Conservation (phyloP, 2,888 invertebrate species). For the Notocelia uddmanniana region DNA sequence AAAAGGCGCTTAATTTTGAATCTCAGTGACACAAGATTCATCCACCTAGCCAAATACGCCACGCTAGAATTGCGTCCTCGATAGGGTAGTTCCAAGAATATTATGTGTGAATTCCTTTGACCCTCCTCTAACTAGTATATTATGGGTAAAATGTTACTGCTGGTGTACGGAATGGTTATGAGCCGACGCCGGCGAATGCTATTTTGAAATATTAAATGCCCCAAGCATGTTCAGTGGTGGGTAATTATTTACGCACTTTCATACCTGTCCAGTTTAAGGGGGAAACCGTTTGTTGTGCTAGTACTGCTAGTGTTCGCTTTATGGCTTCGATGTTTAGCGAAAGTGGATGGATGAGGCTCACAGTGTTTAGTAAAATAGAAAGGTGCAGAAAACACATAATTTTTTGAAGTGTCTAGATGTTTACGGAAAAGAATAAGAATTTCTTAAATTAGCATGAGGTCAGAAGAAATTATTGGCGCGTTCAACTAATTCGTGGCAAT, state of each 20-base stretch:
- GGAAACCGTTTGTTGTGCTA: conserved; percentile 26
- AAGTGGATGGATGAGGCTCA: conserved; percentile 23
- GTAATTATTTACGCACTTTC: conserved; percentile 47
- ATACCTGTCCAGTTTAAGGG: conserved; percentile 39
- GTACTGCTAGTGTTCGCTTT: conserved; percentile 15
- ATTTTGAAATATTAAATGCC: conserved; percentile 45
- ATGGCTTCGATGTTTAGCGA: conserved; percentile 19
- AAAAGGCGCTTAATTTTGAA: not conserved
- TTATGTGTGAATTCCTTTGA: conserved; percentile 1
- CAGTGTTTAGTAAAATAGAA: not conserved
- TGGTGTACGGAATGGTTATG: conserved; percentile 37
- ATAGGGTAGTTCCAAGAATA: not conserved
- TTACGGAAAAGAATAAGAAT: not conserved
- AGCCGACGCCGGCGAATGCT: conserved; percentile 24
- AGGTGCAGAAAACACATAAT: not conserved
- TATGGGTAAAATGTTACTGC: conserved; percentile 40
- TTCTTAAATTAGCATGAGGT: no score
- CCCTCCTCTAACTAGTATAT: conserved; percentile 23
- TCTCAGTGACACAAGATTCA: not conserved
- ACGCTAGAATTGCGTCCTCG: not conserved
- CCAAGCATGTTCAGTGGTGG: conserved; percentile 36
- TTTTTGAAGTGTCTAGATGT: not conserved
- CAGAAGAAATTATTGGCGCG: no score
- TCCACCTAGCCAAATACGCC: not conserved
- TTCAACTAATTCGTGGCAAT: no score